Conservation (phyloP, 2,797 vertebrate genomes). For the Aldrovandia affinis region DNA sequence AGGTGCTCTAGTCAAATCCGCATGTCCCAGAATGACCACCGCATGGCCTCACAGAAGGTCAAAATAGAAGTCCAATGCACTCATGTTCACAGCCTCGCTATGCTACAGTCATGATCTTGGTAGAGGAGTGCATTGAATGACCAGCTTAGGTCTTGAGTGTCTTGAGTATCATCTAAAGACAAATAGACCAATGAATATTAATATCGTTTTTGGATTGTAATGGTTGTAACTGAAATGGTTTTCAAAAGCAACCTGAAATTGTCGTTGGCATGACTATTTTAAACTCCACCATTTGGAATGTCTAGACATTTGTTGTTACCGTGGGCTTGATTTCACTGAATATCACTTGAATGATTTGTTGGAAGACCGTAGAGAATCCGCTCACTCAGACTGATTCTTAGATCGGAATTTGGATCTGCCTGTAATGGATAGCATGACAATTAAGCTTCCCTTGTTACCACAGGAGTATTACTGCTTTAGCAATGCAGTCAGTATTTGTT, state of each 20-base stretch:
- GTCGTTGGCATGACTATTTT: too few species aligned
- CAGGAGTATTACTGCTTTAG: background rate
- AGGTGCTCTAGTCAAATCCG: background rate
- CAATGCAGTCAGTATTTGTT: background rate
- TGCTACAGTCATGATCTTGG: slow-evolving; percentile 10
- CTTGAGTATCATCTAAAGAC: background rate
- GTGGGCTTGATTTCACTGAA: background rate
- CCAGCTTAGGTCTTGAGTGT: background rate
- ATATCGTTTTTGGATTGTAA: background rate
- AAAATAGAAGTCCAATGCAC: background rate
- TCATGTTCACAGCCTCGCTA: background rate
- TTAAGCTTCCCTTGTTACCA: background rate
- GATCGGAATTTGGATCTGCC: background rate
- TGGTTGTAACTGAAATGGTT: background rate
- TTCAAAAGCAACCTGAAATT: background rate
- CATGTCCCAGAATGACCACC: background rate
- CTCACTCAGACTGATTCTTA: background rate
- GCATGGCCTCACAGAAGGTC: background rate
- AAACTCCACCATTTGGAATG: background rate
- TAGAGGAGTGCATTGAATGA: slow-evolving; percentile 19
- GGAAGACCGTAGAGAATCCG: background rate
- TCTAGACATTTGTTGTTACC: background rate
- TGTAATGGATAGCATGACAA: background rate
- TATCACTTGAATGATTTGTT: background rate
- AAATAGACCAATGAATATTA: background rate